Percentiles rank a stretch among this genome's conserved stretches.
Conservation (phyloP, 2,888 invertebrate genomes). For the Malthinus seriepunctatus region DNA sequence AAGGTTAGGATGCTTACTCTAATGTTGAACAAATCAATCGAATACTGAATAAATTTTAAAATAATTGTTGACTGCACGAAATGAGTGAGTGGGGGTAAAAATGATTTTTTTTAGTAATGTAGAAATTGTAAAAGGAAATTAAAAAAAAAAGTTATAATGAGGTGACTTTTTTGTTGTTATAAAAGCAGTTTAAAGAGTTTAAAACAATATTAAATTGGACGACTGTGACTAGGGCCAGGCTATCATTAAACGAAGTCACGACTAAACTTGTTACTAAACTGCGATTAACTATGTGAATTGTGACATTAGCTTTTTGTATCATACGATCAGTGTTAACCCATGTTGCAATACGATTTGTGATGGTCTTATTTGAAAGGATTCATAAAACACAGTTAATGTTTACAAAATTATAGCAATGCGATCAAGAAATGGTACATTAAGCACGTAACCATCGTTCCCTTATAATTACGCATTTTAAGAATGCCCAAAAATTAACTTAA, state of each 20-base stretch:
- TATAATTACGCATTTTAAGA: slow-evolving; percentile 45
- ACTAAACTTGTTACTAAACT: slow-evolving; percentile 45
- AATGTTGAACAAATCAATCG: background rate
- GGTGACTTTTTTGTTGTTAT: slow-evolving; percentile 8
- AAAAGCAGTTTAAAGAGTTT: slow-evolving; percentile 21
- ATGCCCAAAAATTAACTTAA: slow-evolving; percentile 39
- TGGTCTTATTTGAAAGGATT: slow-evolving; percentile 25
- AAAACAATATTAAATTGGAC: slow-evolving; percentile 37
- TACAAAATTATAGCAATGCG: slow-evolving; percentile 26
- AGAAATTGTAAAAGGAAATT: too few relatives aligned
- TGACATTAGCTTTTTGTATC: slow-evolving; percentile 46
- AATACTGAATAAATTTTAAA: background rate
- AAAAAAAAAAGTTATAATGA: too few relatives aligned
- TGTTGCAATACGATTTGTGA: slow-evolving; percentile 27
- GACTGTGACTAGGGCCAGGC: slow-evolving; percentile 41
- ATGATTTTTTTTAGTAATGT: too few relatives aligned
- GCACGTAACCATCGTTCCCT: slow-evolving; percentile 32
- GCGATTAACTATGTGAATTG: slow-evolving; percentile 47
- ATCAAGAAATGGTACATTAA: slow-evolving; percentile 24
- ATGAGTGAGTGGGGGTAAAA: too few relatives aligned
- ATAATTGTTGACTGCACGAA: too few relatives aligned
- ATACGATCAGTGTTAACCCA: slow-evolving; percentile 36
- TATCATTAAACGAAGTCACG: slow-evolving; percentile 48
- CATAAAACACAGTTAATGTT: slow-evolving; percentile 25
- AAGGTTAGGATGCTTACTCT: slow-evolving; percentile 1